Percentiles rank a stretch among this genome's conserved stretches.
These are phyloP conservation scores for Yponomeuta evonymella DNA, from an alignment of 2,888 invertebrate species.

Conservation along the genomic window DNA sequence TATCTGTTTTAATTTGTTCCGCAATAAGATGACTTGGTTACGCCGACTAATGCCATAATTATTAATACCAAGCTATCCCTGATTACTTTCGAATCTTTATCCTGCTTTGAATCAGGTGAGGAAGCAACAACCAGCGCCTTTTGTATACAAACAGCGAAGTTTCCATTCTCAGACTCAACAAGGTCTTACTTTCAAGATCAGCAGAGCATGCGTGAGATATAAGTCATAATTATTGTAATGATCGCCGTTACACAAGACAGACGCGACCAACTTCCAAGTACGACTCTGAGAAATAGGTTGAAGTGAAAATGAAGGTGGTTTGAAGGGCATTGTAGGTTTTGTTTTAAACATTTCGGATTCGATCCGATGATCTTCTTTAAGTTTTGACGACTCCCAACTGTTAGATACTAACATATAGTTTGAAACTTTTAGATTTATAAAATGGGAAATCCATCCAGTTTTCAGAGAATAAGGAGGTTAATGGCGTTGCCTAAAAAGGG, in stretches of 20 bases:
- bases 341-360: too few relatives aligned
- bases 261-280: neutral
- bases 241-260: slow-evolving; percentile 49
- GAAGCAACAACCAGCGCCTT: slow-evolving; percentile 21
- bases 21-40: too few relatives aligned
- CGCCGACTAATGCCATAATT: too few relatives aligned
- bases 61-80: neutral
- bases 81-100: neutral
- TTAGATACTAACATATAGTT: too few relatives aligned
- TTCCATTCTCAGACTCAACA: slow-evolving; percentile 50
- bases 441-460: too few relatives aligned
- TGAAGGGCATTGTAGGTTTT: neutral
- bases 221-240: slow-evolving; percentile 69
- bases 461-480: too few relatives aligned
- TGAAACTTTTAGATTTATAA: too few relatives aligned
- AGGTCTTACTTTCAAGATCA: slow-evolving; percentile 76
- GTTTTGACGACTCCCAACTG: too few relatives aligned
- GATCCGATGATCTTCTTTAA: too few relatives aligned
- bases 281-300: neutral
- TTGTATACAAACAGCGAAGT: slow-evolving; percentile 57
- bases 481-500: too few relatives aligned
- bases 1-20: too few relatives aligned
- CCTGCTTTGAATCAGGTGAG: neutral
- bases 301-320: neutral
- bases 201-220: slow-evolving; percentile 58